Percentiles rank a stretch among this genome's conserved stretches.
Evolutionary conservation across 2,797 vertebrate genomes (phyloP).

Genomic region (Phoebastria nigripes): DNA sequence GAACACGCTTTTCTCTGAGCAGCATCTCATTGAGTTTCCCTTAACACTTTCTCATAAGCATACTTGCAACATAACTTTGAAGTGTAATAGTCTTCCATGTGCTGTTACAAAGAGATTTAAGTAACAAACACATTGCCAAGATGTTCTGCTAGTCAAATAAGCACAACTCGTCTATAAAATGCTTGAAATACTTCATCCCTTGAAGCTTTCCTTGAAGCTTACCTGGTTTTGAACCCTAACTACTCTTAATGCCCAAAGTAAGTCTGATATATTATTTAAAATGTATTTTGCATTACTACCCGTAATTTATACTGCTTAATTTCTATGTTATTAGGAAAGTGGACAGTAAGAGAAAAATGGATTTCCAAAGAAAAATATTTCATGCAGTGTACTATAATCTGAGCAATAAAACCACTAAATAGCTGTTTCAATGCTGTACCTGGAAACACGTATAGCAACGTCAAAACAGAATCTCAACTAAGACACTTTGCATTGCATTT

Average conservation of each 20-base stretch:
- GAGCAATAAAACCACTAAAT: background rate
- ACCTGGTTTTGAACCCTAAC: background rate
- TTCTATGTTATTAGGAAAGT: background rate
- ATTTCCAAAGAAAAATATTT: background rate
- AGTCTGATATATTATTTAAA: background rate
- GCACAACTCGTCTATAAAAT: background rate
- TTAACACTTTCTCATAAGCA: background rate
- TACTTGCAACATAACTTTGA: fast-evolving
- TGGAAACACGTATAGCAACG: fast-evolving
- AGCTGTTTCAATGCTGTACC: background rate
- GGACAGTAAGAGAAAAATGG: background rate
- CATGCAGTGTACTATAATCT: no score
- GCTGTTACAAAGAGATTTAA: background rate
- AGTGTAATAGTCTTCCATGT: background rate
- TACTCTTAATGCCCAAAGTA: background rate
- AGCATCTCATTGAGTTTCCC: background rate
- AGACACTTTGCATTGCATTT: fast-evolving
- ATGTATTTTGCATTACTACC: background rate
- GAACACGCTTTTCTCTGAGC: background rate
- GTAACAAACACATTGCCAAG: background rate
- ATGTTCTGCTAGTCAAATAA: background rate
- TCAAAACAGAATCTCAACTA: background rate
- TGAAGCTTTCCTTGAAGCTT: background rate
- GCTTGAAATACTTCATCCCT: background rate
- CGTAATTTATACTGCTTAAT: background rate